Evolutionary conservation across 2,888 invertebrate species (phyloP), one percentile per base, ranked within the genome.

Genomic region (Cinara cedri): DNA sequence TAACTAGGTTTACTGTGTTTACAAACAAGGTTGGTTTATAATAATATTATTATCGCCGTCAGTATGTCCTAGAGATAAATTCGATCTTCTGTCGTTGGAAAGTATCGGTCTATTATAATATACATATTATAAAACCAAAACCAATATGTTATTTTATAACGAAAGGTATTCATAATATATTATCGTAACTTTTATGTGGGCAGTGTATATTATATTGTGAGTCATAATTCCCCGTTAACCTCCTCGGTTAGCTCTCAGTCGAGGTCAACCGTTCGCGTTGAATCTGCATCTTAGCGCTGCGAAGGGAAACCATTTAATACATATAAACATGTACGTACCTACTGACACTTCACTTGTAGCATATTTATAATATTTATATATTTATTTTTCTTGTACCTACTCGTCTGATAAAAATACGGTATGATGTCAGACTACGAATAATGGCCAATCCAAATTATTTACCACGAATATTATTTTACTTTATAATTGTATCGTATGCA

Each of bases 211-310:
- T 51, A 24, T 8, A 1, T 9, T 54, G 55, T 75, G 74, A 75
- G 74, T 75, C 74, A 75, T 75, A 65, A 54, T 70, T 78, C 78
- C 60, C 78, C 70, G 78, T 78, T 78, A 78, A 78, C 78, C 70
- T 65, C 71, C 3, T 63, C 57, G 51, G 70, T 70, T 78, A 60
- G 68, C 42, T 10, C 42, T 10, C 51, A 51, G 78, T 21, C 78
- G 78, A 78, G 78, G 78, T 78, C 78, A 60, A 78, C 49, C 70
- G 60, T 60, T 26, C 63, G 24, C 57, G 46, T 76, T 66, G 70
- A 78, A 78, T 70, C 68, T 78, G 60, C 68, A 68, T 76, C 76
- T 76, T 57, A 66, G 34, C 3, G 34, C 34, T 6, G 55, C 65
- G 16, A 26, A 76, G 57, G 46, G 55, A 66, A 76, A 68, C 57